A percentile compares a stretch with the other conserved stretches of the same genome.
Evolutionary conservation across 2,113 vertebrate species (phyloP).

Genomic region (Telmatochromis brichardi): DNA sequence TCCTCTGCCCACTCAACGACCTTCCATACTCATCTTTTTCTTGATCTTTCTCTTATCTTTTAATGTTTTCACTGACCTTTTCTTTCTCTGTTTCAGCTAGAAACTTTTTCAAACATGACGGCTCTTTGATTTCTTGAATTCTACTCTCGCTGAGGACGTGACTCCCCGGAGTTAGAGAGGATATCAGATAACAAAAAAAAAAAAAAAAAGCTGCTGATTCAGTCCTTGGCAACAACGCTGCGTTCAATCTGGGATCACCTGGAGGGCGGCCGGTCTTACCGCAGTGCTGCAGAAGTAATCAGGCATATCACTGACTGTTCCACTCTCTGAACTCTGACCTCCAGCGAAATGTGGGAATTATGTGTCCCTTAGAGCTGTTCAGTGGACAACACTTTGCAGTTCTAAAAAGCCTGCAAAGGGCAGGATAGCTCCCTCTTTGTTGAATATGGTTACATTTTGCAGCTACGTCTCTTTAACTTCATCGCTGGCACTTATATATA

Average conservation of each 20-base stretch:
- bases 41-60: not conserved
- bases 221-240: not conserved
- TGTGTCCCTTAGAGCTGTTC: not conserved
- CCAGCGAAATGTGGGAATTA: not conserved
- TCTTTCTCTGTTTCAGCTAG: not conserved
- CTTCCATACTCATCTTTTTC: not conserved
- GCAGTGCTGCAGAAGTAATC: not conserved
- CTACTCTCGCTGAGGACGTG: not conserved
- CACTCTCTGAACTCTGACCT: slow-evolving; percentile 12
- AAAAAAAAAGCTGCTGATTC: slow-evolving; percentile 15
- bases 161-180: not conserved
- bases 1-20: slow-evolving; percentile 8
- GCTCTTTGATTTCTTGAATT: not conserved
- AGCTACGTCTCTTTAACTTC: not conserved
- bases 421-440: not conserved
- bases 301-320: not conserved
- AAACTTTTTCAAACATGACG: slow-evolving; percentile 15
- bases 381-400: not conserved
- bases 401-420: not conserved
- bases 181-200: not conserved
- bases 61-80: not conserved
- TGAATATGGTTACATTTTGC: not conserved
- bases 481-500: not conserved
- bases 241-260: slow-evolving; percentile 10
- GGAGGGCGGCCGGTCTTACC: not conserved